These are phyloP conservation scores for Lota lota DNA, from an alignment of 2,113 vertebrate genomes.

Conservation along the genomic window DNA sequence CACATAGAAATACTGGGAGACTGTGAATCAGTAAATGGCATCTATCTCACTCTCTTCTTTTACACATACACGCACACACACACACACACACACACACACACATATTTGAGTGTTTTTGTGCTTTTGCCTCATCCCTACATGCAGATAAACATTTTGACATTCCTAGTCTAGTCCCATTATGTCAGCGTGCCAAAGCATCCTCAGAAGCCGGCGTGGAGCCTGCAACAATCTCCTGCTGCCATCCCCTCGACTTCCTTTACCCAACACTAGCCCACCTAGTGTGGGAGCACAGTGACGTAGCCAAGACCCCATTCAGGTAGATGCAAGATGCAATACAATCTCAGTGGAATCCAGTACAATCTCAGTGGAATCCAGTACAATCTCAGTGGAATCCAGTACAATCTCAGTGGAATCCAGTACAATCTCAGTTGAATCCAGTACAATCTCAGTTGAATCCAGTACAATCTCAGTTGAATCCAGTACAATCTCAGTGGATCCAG, in stretches of 20 bases:
- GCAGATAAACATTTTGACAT: constrained; percentile 8
- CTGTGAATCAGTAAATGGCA: background rate
- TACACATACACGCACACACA: background rate
- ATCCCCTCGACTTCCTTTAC: background rate
- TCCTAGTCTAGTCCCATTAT: background rate
- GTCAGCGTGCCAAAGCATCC: constrained; percentile 5
- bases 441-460: no score
- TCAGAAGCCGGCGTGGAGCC: background rate
- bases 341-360: no score
- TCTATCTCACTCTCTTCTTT: background rate
- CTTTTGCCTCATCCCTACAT: background rate
- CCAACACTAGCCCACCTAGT: background rate
- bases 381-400: no score
- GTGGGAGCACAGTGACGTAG: no score
- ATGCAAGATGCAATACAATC: no score
- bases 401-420: no score
- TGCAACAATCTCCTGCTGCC: background rate
- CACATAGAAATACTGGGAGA: background rate
- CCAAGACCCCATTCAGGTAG: no score
- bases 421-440: no score
- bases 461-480: no score
- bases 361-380: no score
- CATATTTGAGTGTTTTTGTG: background rate
- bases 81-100: background rate
- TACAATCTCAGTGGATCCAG: no score